Evolutionary conservation across 1,140 invertebrate species (phyloP), one percentile per base, ranked within the genome.

Genomic region (Tetragnatha versicolor): DNA sequence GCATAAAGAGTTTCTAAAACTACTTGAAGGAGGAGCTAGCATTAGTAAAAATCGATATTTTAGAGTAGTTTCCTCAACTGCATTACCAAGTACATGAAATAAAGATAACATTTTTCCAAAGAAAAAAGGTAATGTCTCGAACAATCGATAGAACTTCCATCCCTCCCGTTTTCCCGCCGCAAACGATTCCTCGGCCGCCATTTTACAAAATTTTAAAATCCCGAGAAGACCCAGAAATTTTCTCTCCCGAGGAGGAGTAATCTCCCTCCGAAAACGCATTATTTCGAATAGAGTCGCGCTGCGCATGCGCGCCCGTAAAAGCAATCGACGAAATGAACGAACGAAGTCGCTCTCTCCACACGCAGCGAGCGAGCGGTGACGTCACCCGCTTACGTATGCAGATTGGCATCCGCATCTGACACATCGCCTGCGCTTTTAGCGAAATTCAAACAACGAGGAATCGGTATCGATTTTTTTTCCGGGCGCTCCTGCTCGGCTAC

Each of bases 361-460:
- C 5, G 37, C 22, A 53, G n/a, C 39, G 42, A 27, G 42, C 20
- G 49, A 27, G 51, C n/a, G 69, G 22, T 72, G 69, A 72, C 69
- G 69, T 72, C 69, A 72, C 25, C 51, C 69, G 69, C 69, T 72
- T 72, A 72, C 69, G 69, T 72, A 72, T 72, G 69, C 69, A 72
- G 69, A 72, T 72, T 72, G 69, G 69, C 69, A 72, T 72, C 69
- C 69, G 69, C 69, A 72, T 72, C 69, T 72, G 69, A 72, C 69
- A 72, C 69, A 72, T 72, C 69, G 69, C 69, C 69, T 72, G 69
- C 69, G 69, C 69, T 72, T 72, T 72, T 72, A 72, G 69, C 51
- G 69, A 72, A 72, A 72, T 72, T 72, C 69, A 72, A 72, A 72
- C 69, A 51, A 72, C 69, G 69, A 72, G 47, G 69, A 72, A 72